phyloP scores from a whole-genome alignment of 1,140 invertebrate species.

The Elysia chlorotica region DNA sequence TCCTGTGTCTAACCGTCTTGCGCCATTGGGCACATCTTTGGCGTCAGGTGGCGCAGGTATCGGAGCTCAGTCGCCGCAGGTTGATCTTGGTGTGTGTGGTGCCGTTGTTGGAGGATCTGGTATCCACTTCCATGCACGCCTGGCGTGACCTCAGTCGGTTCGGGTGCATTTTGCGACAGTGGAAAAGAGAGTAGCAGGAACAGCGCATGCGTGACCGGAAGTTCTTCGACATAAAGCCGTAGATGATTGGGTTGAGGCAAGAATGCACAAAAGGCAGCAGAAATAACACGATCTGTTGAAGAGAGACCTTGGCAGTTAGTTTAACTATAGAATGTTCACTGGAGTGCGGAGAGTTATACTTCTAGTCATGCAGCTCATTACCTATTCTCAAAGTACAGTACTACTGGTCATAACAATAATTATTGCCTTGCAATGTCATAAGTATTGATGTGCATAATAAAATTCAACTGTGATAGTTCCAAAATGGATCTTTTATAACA shows the following conservation, averaged over 20 bases:
- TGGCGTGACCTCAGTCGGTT: constrained; percentile 4
- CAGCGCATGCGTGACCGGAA: constrained; percentile 60
- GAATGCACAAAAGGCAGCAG: constrained; percentile 49
- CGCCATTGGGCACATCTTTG: no score
- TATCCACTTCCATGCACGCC: constrained; percentile 31
- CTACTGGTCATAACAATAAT: no score
- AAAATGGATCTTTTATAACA: no score
- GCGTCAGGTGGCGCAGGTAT: constrained; percentile 28
- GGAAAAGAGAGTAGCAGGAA: constrained; percentile 33
- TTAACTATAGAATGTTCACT: no score
- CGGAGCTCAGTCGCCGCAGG: constrained; percentile 22
- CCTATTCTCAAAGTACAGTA: no score
- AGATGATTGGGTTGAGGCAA: constrained; percentile 65
- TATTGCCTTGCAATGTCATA: no score
- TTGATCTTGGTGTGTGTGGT: constrained; percentile 32
- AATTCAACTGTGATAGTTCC: no score
- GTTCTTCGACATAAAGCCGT: constrained; percentile 66
- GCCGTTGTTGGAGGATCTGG: constrained; percentile 27
- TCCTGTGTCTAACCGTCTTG: no score
- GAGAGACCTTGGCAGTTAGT: no score
- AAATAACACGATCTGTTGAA: constrained; percentile 37
- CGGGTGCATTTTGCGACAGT: constrained; percentile 20
- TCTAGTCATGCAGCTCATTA: no score
- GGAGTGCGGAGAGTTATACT: no score
- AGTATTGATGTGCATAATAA: no score